phyloP scores from a whole-genome alignment of 2,888 invertebrate species.

The Drosophila longiperda region DNA sequence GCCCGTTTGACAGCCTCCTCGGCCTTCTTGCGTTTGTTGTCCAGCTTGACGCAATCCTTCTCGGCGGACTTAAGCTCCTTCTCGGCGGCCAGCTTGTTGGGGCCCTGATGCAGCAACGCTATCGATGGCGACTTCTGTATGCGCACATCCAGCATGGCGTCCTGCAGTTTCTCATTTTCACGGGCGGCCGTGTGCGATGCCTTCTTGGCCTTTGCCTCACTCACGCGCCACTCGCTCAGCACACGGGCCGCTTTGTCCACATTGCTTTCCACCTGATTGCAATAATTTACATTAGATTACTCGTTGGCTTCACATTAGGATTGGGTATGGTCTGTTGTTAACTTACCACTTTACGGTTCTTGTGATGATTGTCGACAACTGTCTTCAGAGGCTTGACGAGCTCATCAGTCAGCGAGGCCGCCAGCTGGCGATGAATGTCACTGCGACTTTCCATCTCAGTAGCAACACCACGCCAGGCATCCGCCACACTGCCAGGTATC shows the following conservation, averaged over 20 bases:
- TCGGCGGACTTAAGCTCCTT: slow-evolving; percentile 86
- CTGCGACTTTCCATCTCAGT: slow-evolving; percentile 96
- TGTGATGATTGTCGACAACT: slow-evolving; percentile 90
- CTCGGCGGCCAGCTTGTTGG: slow-evolving; percentile 83
- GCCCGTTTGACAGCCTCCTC: slow-evolving; percentile 96
- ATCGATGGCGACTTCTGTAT: slow-evolving; percentile 85
- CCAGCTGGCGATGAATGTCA: slow-evolving; percentile 94
- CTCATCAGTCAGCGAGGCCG: slow-evolving; percentile 92
- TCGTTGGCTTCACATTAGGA: background rate
- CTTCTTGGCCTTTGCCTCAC: slow-evolving; percentile 95
- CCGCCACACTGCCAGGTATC: slow-evolving; percentile 91
- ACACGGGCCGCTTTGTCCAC: slow-evolving; percentile 94
- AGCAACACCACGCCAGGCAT: slow-evolving; percentile 96
- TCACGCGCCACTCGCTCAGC: slow-evolving; percentile 93
- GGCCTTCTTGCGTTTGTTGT: slow-evolving; percentile 94
- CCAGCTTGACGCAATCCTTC: slow-evolving; percentile 90
- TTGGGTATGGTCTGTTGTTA: background rate
- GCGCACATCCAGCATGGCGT: slow-evolving; percentile 88
- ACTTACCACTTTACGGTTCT: slow-evolving; percentile 89
- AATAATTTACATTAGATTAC: background rate
- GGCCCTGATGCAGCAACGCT: slow-evolving; percentile 83
- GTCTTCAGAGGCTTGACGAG: slow-evolving; percentile 94
- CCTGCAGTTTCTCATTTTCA: slow-evolving; percentile 96
- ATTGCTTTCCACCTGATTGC: slow-evolving; percentile 88
- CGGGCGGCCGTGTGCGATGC: slow-evolving; percentile 93